phyloP scores from a whole-genome alignment of 2,797 vertebrate species.

The Sebastes minor region DNA sequence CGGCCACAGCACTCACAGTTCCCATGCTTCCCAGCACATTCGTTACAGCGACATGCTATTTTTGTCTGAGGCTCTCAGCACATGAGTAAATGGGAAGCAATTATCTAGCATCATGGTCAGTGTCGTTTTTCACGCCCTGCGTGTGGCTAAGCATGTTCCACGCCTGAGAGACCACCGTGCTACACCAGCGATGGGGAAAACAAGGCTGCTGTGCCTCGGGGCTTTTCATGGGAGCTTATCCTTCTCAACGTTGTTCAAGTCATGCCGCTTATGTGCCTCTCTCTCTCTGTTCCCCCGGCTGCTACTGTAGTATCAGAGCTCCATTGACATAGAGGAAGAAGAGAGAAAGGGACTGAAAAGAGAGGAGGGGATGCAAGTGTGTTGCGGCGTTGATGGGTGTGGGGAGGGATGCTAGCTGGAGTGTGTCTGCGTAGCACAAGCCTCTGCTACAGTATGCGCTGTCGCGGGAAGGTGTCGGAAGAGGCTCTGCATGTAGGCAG shows the following conservation, averaged over 20 bases:
- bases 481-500: slow-evolving; percentile 83
- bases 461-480: slow-evolving; percentile 85
- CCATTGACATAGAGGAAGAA: slow-evolving; percentile 63
- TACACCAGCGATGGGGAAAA: slow-evolving; percentile 62
- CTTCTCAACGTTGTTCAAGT: slow-evolving; percentile 67
- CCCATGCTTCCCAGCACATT: slow-evolving; percentile 75
- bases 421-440: slow-evolving; percentile 78
- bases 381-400: slow-evolving; percentile 79
- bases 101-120: slow-evolving; percentile 85
- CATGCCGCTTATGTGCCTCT: slow-evolving; percentile 66
- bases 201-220: slow-evolving; percentile 66
- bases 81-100: slow-evolving; percentile 85
- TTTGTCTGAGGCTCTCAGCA: slow-evolving; percentile 77
- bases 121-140: slow-evolving; percentile 82
- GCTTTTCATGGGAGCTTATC: slow-evolving; percentile 73
- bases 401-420: slow-evolving; percentile 80
- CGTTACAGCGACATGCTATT: slow-evolving; percentile 82
- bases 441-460: slow-evolving; percentile 78
- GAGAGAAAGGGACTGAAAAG: slow-evolving; percentile 57
- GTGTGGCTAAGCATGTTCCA: slow-evolving; percentile 77
- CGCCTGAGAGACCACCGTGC: slow-evolving; percentile 71
- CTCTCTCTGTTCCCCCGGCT: slow-evolving; percentile 50
- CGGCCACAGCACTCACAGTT: slow-evolving; percentile 72
- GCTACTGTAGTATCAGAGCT: slow-evolving; percentile 70
- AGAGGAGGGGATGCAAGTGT: slow-evolving; percentile 75